Evolutionary conservation across 2,797 vertebrate species (phyloP).

Genomic region (Anguilla anguilla): DNA sequence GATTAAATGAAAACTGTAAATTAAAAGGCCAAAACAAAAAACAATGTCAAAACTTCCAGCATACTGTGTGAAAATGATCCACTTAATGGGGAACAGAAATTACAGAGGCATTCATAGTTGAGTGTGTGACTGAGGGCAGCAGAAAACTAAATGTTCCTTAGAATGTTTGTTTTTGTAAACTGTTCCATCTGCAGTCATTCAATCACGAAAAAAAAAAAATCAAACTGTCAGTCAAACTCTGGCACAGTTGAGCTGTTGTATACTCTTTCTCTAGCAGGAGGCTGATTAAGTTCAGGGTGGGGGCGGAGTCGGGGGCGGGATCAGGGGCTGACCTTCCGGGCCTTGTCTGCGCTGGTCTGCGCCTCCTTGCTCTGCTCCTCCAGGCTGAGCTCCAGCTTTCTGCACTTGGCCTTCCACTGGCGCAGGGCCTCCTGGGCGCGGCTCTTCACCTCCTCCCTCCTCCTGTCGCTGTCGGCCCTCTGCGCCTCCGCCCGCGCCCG

Average conservation of each 20-base stretch:
- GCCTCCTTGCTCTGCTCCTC: constrained; percentile 74
- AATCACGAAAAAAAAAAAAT: neutral
- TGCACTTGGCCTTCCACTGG: constrained; percentile 88
- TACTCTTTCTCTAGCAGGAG: neutral
- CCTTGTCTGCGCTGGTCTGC: constrained; percentile 68
- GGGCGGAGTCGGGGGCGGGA: too few species aligned
- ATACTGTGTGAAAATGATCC: neutral
- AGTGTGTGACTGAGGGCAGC: neutral
- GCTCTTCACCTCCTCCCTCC: constrained; percentile 82
- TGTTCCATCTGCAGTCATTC: neutral
- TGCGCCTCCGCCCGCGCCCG: constrained; percentile 67
- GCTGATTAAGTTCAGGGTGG: neutral
- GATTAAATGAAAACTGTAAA: too few species aligned
- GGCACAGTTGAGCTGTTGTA: neutral
- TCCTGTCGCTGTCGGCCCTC: constrained; percentile 70
- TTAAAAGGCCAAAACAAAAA: neutral
- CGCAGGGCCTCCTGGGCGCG: constrained; percentile 86
- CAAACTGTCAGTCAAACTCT: neutral
- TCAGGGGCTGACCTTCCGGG: constrained; percentile 67
- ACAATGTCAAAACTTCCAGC: neutral
- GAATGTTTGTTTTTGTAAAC: too few species aligned
- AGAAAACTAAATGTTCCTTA: too few species aligned
- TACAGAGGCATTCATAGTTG: neutral
- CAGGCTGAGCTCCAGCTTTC: constrained; percentile 78
- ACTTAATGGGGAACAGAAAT: neutral